A percentile compares a stretch with the other conserved stretches of the same genome.
Conservation (phyloP, 2,888 invertebrate genomes). For the Polydrusus cervinus region DNA sequence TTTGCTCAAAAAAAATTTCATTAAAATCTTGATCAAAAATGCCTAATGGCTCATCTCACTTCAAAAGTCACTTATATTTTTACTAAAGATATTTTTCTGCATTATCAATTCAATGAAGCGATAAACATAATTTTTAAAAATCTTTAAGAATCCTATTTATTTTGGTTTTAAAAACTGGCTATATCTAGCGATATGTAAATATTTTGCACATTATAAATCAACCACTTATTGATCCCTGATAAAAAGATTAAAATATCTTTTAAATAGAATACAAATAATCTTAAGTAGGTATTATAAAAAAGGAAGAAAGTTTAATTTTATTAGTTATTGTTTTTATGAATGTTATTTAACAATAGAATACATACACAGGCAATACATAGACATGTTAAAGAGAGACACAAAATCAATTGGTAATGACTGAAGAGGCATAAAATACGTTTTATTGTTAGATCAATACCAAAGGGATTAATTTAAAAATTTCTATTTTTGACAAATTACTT, state of each 20-base stretch:
- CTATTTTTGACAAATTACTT: no score
- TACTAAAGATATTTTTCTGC: not conserved
- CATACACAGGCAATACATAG: no score
- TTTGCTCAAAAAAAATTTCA: no score
- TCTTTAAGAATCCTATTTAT: slow-evolving; percentile 8
- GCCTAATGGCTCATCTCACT: no score
- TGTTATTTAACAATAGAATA: not conserved
- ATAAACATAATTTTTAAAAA: not conserved
- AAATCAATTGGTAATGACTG: no score
- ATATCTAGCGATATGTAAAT: slow-evolving; percentile 17
- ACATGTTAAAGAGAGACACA: no score
- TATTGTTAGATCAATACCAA: no score
- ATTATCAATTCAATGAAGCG: slow-evolving; percentile 3
- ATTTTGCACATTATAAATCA: slow-evolving; percentile 21
- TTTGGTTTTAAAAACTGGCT: slow-evolving; percentile 8
- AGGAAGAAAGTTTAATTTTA: not conserved
- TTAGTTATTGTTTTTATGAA: not conserved
- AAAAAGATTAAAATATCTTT: not conserved
- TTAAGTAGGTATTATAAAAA: not conserved
- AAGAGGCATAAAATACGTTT: no score
- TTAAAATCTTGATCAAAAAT: not conserved
- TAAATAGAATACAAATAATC: not conserved
- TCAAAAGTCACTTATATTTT: not conserved
- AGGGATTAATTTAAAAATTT: no score
- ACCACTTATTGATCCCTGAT: slow-evolving; percentile 14